phyloP scores from a whole-genome alignment of 2,797 vertebrate genomes.

The Chelon labrosus region DNA sequence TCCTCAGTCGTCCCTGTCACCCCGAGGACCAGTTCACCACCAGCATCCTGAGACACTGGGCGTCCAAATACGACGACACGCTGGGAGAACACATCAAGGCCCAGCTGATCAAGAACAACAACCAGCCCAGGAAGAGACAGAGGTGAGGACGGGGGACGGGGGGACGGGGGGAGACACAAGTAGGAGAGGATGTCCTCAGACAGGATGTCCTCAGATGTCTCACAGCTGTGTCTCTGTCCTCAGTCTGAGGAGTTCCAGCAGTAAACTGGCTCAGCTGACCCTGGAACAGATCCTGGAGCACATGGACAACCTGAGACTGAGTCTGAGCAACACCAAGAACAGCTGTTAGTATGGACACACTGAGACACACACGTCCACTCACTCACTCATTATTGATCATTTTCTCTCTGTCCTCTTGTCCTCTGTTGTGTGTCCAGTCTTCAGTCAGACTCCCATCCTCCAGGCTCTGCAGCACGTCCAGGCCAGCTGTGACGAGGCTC shows the following conservation, averaged over 20 bases:
- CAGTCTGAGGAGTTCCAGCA: conserved; percentile 95
- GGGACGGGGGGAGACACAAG: too few species aligned
- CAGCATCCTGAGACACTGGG: conserved; percentile 96
- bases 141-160: conserved; percentile 81
- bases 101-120: conserved; percentile 98
- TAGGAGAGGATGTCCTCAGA: too few species aligned
- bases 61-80: conserved; percentile 92
- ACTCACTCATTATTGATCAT: neutral
- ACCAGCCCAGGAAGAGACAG: conserved; percentile 94
- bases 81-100: conserved; percentile 95
- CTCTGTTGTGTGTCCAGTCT: conserved; percentile 69
- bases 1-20: conserved; percentile 94
- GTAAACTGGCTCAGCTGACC: conserved; percentile 95
- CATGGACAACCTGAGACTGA: conserved; percentile 93
- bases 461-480: conserved; percentile 94
- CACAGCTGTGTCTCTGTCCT: conserved; percentile 10
- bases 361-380: neutral
- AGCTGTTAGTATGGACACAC: conserved; percentile 80
- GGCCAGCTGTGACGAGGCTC: conserved; percentile 95
- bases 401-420: conserved; percentile 11
- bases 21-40: conserved; percentile 97
- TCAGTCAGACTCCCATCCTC: conserved; percentile 86
- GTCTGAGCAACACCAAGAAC: conserved; percentile 95
- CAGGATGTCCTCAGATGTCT: too few species aligned
- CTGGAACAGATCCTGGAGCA: conserved; percentile 97